Conservation (phyloP, 2,113 vertebrate genomes). For the Neofelis nebulosa region DNA sequence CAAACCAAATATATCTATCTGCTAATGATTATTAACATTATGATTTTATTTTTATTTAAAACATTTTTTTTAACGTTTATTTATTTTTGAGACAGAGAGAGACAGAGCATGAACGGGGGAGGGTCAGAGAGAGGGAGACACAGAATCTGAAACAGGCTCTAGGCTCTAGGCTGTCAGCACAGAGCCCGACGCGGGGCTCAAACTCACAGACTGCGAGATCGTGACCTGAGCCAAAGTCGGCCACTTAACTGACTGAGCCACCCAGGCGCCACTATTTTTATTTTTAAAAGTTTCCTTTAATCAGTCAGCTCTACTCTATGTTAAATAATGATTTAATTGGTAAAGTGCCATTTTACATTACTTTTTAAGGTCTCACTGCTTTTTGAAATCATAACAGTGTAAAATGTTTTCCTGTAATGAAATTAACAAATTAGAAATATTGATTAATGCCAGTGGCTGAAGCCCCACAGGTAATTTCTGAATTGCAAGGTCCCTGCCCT, state of each 20-base stretch:
- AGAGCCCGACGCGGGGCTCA: no score
- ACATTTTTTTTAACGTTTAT: no score
- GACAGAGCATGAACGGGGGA: no score
- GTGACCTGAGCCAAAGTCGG: no score
- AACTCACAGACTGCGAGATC: no score
- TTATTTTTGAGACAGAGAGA: no score
- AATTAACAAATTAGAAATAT: conserved; percentile 49
- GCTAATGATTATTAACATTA: conserved; percentile 38
- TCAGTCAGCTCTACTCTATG: neutral
- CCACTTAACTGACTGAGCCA: no score
- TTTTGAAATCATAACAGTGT: conserved; percentile 15
- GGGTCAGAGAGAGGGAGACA: no score
- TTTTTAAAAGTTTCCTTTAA: conserved; percentile 16
- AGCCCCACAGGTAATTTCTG: neutral
- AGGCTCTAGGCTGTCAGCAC: no score
- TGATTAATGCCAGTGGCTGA: conserved; percentile 3
- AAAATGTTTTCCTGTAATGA: conserved; percentile 53
- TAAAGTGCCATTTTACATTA: conserved; percentile 47
- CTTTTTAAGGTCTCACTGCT: conserved; percentile 1
- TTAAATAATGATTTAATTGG: conserved; percentile 32
- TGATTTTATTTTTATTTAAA: conserved; percentile 24
- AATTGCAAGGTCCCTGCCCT: neutral
- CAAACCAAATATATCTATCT: conserved; percentile 32
- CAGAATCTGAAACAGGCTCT: no score
- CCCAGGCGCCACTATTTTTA: no score